Evolutionary conservation across 2,888 invertebrate species (phyloP), one percentile per base, ranked within the genome.

Genomic region (Ceratothoa steindachneri): DNA sequence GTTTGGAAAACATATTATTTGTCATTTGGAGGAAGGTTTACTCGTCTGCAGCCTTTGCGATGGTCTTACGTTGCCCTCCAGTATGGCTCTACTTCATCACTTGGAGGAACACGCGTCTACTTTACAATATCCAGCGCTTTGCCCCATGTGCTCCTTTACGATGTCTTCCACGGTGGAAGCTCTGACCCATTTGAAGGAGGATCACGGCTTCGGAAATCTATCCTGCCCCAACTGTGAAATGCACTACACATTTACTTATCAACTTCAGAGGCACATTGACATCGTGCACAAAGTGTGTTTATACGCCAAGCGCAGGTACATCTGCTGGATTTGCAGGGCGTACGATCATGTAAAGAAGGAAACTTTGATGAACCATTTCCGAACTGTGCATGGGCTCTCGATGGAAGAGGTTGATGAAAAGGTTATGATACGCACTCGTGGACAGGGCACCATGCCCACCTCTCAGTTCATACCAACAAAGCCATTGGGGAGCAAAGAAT

Each of bases 271-370:
- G n/a, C 79, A 79, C 65, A 79, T 72, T 15, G 79, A 79, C 67
- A 79, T 79, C 30, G 79, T 79, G n/a, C 79, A 79, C 64, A 76
- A 74, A 51, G 74, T 79, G 9, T 79, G 79, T 28, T 71, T 52
- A 2, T 79, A 79, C 64, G 76, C 79, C 28, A 79, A 79, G 66
- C 64, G 79, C 19, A 69, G 79, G 0, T 79, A 79, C 51, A 79
- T 79, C 19, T 79, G 79, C 68, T 79, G 79, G 79, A 79, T 79
- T n/a, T 79, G 79, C 31, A 67, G 79, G 28, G 79, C 79, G 1
- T 79, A 79, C 31, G 79, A 79, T 53, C 79, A 79, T 22, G 79
- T 79, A 19, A 79, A 79, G 53, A 79, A 79, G 30, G 79, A 79
- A 41, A 79, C 79, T 3, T 74, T 79, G 29, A 76, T 79, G 76